These are phyloP conservation scores for Drosophila monieri DNA, from an alignment of 2,888 invertebrate genomes.

Conservation along the genomic window DNA sequence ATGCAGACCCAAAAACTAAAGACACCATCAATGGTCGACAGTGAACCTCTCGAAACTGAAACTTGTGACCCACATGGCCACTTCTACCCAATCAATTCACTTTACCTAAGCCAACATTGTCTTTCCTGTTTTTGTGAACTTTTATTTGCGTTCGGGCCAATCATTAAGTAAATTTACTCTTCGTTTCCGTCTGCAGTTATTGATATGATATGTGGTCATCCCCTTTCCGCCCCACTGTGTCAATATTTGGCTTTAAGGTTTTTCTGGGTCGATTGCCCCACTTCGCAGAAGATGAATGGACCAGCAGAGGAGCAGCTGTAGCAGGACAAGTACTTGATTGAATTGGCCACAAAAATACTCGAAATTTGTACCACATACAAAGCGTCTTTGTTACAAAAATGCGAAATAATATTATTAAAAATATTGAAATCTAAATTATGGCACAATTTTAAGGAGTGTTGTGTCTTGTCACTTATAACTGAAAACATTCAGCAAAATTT, in stretches of 20 bases:
- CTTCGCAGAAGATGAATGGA: constrained; percentile 18
- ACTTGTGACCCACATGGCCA: constrained; percentile 13
- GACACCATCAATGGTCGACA: not conserved
- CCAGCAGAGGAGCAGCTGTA: constrained; percentile 7
- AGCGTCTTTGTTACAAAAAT: not conserved
- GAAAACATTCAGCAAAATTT: too few species aligned
- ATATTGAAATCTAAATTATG: too few species aligned
- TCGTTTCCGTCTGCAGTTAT: constrained; percentile 26
- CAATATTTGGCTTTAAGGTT: constrained; percentile 54
- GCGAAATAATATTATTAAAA: too few species aligned
- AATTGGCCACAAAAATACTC: not conserved
- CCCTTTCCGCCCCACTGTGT: constrained; percentile 26
- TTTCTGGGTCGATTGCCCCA: constrained; percentile 60
- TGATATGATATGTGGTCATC: constrained; percentile 29
- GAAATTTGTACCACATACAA: not conserved
- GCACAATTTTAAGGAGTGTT: not conserved
- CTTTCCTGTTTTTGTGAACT: constrained; percentile 37
- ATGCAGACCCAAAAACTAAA: constrained; percentile 1
- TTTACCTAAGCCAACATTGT: constrained; percentile 47
- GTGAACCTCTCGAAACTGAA: constrained; percentile 17
- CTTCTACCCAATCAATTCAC: constrained; percentile 30
- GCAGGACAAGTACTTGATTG: constrained; percentile 4
- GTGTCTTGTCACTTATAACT: too few species aligned
- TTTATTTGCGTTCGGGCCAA: constrained; percentile 55
- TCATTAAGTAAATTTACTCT: constrained; percentile 50